Evolutionary conservation across 2,888 invertebrate species (phyloP).

Genomic region (Cylloceria caligata): DNA sequence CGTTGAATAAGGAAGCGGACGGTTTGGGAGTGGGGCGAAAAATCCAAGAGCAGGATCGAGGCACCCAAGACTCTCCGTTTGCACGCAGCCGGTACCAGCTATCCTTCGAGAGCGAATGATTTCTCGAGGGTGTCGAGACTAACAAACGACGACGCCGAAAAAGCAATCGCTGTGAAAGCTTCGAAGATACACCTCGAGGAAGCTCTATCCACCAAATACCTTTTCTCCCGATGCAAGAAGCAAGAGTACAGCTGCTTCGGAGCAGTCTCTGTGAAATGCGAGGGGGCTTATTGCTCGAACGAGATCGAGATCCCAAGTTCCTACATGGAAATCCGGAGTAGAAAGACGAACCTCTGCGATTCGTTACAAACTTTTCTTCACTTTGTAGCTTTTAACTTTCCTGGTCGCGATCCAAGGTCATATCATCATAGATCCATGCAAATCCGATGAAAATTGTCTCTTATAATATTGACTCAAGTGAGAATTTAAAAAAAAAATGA

Average conservation of each 20-base stretch:
- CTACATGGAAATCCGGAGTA: constrained; percentile 47
- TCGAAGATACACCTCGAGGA: constrained; percentile 58
- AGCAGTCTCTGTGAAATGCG: constrained; percentile 37
- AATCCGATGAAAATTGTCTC: background rate
- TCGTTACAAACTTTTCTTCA: constrained; percentile 28
- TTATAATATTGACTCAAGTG: background rate
- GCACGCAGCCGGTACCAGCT: constrained; percentile 27
- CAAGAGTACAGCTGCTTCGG: constrained; percentile 36
- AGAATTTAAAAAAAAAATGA: too few species aligned
- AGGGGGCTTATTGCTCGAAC: constrained; percentile 34
- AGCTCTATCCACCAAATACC: constrained; percentile 20
- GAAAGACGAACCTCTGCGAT: constrained; percentile 34
- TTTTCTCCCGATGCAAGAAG: constrained; percentile 43
- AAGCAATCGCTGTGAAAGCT: constrained; percentile 79
- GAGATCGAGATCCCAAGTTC: constrained; percentile 28
- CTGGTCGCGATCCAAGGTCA: constrained; percentile 36
- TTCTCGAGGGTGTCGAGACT: constrained; percentile 67
- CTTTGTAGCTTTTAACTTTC: constrained; percentile 10
- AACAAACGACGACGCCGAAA: constrained; percentile 76
- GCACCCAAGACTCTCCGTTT: constrained; percentile 30
- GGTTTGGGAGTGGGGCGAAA: background rate
- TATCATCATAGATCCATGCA: background rate
- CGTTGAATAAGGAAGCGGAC: background rate
- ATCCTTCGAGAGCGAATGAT: constrained; percentile 55
- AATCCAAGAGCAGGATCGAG: constrained; percentile 4